phyloP scores from a whole-genome alignment of 2,888 invertebrate genomes.

The Hecatera dysodea region DNA sequence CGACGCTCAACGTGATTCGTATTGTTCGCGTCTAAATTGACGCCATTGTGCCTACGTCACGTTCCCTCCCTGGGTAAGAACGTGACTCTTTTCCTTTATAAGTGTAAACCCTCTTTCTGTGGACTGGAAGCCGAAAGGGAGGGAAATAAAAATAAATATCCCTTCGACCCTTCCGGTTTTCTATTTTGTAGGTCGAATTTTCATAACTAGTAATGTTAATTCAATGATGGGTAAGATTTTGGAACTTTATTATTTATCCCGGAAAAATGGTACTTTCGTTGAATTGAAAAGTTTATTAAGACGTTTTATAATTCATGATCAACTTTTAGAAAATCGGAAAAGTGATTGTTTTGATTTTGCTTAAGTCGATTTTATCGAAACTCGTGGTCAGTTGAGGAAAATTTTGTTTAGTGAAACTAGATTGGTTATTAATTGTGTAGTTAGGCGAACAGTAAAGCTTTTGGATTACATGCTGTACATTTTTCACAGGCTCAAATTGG shows the following conservation, averaged over 20 bases:
- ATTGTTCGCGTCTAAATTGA: slow-evolving; percentile 24
- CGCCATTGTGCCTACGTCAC: slow-evolving; percentile 28
- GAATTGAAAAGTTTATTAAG: background rate
- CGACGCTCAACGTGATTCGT: slow-evolving; percentile 17
- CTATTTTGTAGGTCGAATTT: background rate
- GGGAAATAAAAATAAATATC: background rate
- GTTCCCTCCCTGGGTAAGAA: background rate
- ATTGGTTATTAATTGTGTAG: background rate
- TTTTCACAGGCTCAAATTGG: background rate
- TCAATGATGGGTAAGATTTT: background rate
- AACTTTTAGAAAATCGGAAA: no score
- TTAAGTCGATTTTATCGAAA: slow-evolving; percentile 9
- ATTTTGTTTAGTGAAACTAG: background rate
- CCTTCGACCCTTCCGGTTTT: no score
- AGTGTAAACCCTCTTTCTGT: background rate
- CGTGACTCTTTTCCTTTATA: slow-evolving; percentile 22
- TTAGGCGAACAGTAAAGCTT: background rate
- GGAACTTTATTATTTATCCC: background rate
- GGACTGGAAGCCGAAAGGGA: background rate
- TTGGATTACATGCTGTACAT: background rate
- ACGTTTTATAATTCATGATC: no score
- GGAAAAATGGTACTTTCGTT: background rate
- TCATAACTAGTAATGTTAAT: background rate
- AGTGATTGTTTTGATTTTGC: no score
- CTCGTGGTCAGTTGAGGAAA: background rate